Evolutionary conservation across 2,113 vertebrate species (phyloP), one percentile per base, ranked within the genome.

Genomic region (Tympanuchus pallidicinctus): DNA sequence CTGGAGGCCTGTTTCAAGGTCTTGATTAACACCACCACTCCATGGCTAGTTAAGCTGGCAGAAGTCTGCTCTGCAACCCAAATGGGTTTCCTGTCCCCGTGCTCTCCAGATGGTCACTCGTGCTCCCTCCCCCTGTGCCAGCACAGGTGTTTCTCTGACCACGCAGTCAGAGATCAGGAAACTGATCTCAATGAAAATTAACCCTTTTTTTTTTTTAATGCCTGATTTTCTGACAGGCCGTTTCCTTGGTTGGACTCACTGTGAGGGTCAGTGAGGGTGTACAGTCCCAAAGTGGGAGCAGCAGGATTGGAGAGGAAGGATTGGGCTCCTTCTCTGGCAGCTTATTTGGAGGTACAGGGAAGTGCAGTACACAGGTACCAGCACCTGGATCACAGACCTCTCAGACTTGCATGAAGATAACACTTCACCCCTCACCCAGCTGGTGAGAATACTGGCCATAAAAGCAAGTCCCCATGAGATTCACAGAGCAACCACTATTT

Each of bases 21-120:
- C 90, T 91, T 94, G 93, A 96, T 92, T 94, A 96, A 94, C 7
- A n/a, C 69, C 95, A 91, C 88, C 10, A 4, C 86, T 95, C 93
- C 90, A 96, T 90, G 96, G 90, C 93, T 96, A 95, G 96, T 96
- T 96, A 94, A 92, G 92, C 96, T 96, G 96, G 96, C 93, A 96
- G 80, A 90, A 88, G 88, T 77, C 88, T 40, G 80, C 74, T 94
- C 73, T 92, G 76, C 92, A 83, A 86, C 92, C 88, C 56, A 90
- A 94, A 91, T 74, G 92, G 90, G 90, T 88, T 95, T 96, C 94
- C 94, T 96, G 96, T 92, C 59, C 85, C 65, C 34, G 6, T 82
- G 86, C 82, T 93, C 92, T 95, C 94, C 94, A 96, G 94, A 95
- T 96, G 95, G 96, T 83, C 77, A 61, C 47, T 92, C 2, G 3